These are phyloP conservation scores for Drosophila carrolli DNA, from an alignment of 1,140 invertebrate species.

Conservation along the genomic window DNA sequence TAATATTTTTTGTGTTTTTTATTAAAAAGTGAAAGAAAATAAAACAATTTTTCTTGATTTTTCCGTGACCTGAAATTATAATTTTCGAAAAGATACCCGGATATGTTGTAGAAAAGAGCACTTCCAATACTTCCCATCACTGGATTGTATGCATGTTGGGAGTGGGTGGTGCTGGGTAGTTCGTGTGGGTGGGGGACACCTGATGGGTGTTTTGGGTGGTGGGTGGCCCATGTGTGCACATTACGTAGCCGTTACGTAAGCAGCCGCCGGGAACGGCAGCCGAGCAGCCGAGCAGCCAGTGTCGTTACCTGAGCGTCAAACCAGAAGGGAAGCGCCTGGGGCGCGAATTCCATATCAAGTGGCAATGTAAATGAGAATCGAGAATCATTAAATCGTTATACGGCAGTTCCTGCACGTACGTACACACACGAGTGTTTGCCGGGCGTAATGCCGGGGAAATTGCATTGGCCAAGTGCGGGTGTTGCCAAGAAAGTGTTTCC, in stretches of 20 bases:
- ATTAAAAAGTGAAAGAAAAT: too few species aligned
- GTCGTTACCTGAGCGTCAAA: conserved; percentile 27
- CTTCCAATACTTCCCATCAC: conserved; percentile 2
- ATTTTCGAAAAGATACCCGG: neutral
- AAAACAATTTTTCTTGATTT: too few species aligned
- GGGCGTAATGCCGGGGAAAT: neutral
- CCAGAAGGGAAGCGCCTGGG: conserved; percentile 24
- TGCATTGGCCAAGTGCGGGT: conserved; percentile 12
- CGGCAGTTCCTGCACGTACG: conserved; percentile 18
- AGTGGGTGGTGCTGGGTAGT: neutral
- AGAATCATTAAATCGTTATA: conserved; percentile 44
- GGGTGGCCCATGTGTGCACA: conserved; percentile 17
- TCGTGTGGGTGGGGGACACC: neutral
- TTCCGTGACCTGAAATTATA: neutral
- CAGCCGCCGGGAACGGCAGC: conserved; percentile 17
- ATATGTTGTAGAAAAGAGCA: neutral
- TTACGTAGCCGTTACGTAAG: conserved; percentile 38
- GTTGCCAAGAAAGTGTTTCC: conserved; percentile 6
- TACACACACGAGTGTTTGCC: conserved; percentile 3
- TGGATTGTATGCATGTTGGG: neutral
- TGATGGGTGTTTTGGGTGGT: neutral
- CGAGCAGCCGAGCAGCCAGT: conserved; percentile 1
- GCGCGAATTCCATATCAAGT: conserved; percentile 35
- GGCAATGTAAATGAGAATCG: conserved; percentile 38
- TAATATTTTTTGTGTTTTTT: too few species aligned